Conservation (phyloP, 2,888 invertebrate genomes). For the Drosophila lutescens region DNA sequence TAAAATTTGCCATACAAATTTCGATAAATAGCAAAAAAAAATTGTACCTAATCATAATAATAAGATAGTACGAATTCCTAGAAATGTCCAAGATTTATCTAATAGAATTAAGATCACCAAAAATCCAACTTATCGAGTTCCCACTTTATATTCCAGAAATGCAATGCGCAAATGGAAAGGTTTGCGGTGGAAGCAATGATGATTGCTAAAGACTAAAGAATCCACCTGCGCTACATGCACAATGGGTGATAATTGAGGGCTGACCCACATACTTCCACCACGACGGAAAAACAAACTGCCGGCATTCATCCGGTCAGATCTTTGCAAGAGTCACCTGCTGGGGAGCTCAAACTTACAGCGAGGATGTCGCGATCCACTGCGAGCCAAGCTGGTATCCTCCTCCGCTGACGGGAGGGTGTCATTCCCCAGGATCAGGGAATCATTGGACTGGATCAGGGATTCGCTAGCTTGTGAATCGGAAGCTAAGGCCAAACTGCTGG, state of each 20-base stretch:
- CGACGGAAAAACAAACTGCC: slow-evolving; percentile 51
- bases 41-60: too few relatives aligned
- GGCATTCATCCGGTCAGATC: slow-evolving; percentile 38
- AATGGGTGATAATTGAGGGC: slow-evolving; percentile 74
- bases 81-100: background rate
- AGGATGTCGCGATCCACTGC: slow-evolving; percentile 62
- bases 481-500: slow-evolving; percentile 21
- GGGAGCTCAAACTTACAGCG: slow-evolving; percentile 61
- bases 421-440: slow-evolving; percentile 16
- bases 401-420: slow-evolving; percentile 8
- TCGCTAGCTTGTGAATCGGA: background rate
- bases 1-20: background rate
- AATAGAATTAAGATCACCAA: background rate
- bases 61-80: background rate
- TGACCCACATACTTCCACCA: slow-evolving; percentile 65
- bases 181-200: slow-evolving; percentile 31
- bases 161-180: slow-evolving; percentile 24
- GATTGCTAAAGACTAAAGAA: slow-evolving; percentile 65
- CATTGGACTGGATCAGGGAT: slow-evolving; percentile 15
- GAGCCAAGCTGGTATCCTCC: slow-evolving; percentile 19
- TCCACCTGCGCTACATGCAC: slow-evolving; percentile 56
- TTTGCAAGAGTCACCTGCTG: background rate
- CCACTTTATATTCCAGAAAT: slow-evolving; percentile 8
- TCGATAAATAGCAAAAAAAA: background rate
- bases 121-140: background rate